These are phyloP conservation scores for Vanacampus margaritifer DNA, from an alignment of 2,113 vertebrate species.

Conservation along the genomic window DNA sequence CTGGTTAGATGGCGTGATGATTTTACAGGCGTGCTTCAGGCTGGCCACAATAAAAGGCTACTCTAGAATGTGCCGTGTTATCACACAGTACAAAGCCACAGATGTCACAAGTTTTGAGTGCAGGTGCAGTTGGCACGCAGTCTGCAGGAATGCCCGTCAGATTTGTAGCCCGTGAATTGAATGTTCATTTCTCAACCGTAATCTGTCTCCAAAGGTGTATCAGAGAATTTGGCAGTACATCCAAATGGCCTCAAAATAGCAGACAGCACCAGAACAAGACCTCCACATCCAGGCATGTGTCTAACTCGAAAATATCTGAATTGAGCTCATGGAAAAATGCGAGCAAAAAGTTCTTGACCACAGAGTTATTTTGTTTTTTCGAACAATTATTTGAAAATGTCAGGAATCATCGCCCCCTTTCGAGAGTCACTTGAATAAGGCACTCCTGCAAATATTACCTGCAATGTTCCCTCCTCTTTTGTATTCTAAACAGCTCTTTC, in stretches of 20 bases:
- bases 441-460: conserved; percentile 58
- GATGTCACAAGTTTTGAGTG: not conserved
- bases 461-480: conserved; percentile 36
- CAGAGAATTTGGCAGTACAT: not conserved
- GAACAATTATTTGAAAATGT: conserved; percentile 11
- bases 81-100: not conserved
- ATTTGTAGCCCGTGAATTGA: not conserved
- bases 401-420: conserved; percentile 24
- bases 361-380: no score
- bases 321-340: no score
- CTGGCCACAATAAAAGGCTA: no score
- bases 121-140: not conserved
- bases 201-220: not conserved
- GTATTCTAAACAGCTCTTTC: conserved; percentile 60
- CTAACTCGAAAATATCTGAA: no score
- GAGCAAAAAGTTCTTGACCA: no score
- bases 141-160: not conserved
- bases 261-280: no score
- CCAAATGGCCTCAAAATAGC: not conserved
- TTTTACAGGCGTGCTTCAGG: not conserved
- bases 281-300: no score
- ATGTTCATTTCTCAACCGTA: not conserved
- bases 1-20: not conserved
- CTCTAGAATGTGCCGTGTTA: not conserved
- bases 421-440: conserved; percentile 40